These are phyloP conservation scores for Tanypteryx hageni DNA, from an alignment of 2,888 invertebrate genomes.

Conservation along the genomic window DNA sequence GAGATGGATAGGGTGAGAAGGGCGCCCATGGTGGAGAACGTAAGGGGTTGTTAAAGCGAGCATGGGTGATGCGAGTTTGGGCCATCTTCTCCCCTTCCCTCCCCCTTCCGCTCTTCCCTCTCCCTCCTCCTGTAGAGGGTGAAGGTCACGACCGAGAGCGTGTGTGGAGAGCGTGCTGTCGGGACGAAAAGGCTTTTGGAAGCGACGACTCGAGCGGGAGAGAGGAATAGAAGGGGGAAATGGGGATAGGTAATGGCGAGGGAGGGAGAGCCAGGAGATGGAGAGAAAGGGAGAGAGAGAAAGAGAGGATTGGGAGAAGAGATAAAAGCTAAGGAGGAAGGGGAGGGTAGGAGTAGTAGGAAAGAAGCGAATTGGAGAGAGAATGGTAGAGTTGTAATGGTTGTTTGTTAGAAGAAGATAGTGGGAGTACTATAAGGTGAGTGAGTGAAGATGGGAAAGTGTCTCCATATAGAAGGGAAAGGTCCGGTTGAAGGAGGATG, in stretches of 20 bases:
- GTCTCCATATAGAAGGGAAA: not conserved
- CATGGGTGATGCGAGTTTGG: too few relatives aligned
- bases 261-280: not conserved
- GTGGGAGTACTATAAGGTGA: not conserved
- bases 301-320: not conserved
- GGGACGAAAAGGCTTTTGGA: too few relatives aligned
- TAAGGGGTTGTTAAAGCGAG: too few relatives aligned
- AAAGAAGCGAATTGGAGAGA: too few relatives aligned
- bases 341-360: too few relatives aligned
- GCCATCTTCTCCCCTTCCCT: not conserved
- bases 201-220: not conserved
- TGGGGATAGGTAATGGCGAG: not conserved
- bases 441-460: not conserved
- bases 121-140: slow-evolving; percentile 8
- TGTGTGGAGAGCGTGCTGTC: slow-evolving; percentile 40
- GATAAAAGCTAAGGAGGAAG: not conserved
- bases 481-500: not conserved
- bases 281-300: not conserved
- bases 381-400: not conserved
- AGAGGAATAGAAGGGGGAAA: not conserved
- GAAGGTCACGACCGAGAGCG: slow-evolving; percentile 47
- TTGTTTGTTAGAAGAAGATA: not conserved
- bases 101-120: not conserved
- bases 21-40: too few relatives aligned
- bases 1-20: too few relatives aligned